Percentiles rank a stretch among this genome's conserved stretches.
phyloP scores from a whole-genome alignment of 2,888 invertebrate genomes.

The Gonocerus acuteangulatus region DNA sequence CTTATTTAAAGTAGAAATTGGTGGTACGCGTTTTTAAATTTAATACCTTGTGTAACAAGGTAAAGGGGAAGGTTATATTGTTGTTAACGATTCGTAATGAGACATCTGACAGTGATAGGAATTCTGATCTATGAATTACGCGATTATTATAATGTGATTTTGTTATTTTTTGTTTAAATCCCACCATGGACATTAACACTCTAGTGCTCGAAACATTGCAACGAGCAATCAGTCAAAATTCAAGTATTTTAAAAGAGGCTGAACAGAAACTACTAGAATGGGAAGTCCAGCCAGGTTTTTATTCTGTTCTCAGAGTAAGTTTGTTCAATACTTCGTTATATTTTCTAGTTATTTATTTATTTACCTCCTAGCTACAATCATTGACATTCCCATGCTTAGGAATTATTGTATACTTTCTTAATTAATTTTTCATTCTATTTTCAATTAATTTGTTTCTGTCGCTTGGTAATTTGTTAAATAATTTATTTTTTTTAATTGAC shows the following conservation, averaged over 20 bases:
- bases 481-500: too few relatives aligned
- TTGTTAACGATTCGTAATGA: slow-evolving; percentile 2
- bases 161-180: slow-evolving; percentile 1
- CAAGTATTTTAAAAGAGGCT: slow-evolving; percentile 75
- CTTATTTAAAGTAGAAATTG: too few relatives aligned
- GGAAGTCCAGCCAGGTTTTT: slow-evolving; percentile 86
- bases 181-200: slow-evolving; percentile 19
- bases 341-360: too few relatives aligned
- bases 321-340: background rate
- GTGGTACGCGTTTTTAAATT: too few relatives aligned
- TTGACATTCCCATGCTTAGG: too few relatives aligned
- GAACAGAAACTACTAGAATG: slow-evolving; percentile 78
- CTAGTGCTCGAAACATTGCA: slow-evolving; percentile 65
- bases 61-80: slow-evolving; percentile 9
- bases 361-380: too few relatives aligned
- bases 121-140: background rate
- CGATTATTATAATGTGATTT: slow-evolving; percentile 5
- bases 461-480: too few relatives aligned
- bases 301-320: slow-evolving; percentile 70
- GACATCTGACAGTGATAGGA: slow-evolving; percentile 18
- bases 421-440: too few relatives aligned
- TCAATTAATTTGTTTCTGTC: too few relatives aligned
- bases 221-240: slow-evolving; percentile 77
- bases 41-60: background rate
- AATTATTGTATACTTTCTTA: too few relatives aligned